Percentiles rank a stretch among this genome's conserved stretches.
Evolutionary conservation across 1,140 invertebrate genomes (phyloP).

Genomic region (silkworm (Bombyx mori)): DNA sequence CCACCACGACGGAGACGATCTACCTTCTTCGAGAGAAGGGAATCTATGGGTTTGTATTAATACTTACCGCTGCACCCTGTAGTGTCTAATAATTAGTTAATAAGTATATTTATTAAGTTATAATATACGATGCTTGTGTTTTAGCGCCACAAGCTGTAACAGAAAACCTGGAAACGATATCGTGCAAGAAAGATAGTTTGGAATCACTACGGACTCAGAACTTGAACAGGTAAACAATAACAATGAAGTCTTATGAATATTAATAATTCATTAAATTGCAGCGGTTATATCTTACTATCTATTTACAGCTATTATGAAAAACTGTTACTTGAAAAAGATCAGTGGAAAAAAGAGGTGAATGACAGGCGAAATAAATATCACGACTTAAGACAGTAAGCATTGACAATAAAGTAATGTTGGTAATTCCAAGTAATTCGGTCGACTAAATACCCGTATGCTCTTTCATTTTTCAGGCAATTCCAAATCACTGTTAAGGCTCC

Average conservation of each 20-base stretch:
- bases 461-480: conserved; percentile 40
- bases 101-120: too few relatives aligned
- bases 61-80: not conserved
- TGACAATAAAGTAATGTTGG: not conserved
- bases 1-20: conserved; percentile 51
- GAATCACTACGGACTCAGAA: conserved; percentile 17
- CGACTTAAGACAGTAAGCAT: conserved; percentile 52
- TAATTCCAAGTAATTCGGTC: not conserved
- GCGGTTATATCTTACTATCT: not conserved
- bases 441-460: not conserved
- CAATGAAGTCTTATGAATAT: too few relatives aligned
- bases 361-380: conserved; percentile 45
- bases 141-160: conserved; percentile 31
- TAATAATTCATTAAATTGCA: not conserved
- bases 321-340: conserved; percentile 46
- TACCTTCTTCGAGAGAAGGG: conserved; percentile 54
- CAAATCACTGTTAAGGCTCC: conserved; percentile 38
- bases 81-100: conserved; percentile 1
- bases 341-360: conserved; percentile 59
- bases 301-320: conserved; percentile 48
- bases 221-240: conserved; percentile 26
- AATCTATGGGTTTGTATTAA: conserved; percentile 28
- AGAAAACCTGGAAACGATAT: conserved; percentile 29
- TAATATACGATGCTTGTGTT: conserved; percentile 10
- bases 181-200: conserved; percentile 16